A percentile compares a stretch with the other conserved stretches of the same genome.
These are phyloP conservation scores for Iphiclides podalirius DNA, from an alignment of 2,888 invertebrate species.

Conservation along the genomic window DNA sequence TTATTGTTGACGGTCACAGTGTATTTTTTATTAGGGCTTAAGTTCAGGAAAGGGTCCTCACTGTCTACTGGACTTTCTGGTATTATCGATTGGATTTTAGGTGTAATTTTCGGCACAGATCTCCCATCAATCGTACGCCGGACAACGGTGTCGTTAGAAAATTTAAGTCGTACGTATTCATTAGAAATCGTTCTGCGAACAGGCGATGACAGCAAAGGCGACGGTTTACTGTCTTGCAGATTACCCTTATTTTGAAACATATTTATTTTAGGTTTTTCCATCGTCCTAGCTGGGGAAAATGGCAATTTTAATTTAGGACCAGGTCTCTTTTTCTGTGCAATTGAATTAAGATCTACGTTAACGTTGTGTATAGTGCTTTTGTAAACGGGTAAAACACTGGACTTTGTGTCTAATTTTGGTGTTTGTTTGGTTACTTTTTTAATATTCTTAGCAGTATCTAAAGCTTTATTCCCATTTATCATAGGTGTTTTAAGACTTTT, in stretches of 20 bases:
- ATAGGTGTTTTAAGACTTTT: slow-evolving; percentile 56
- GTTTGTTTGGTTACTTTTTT: slow-evolving; percentile 45
- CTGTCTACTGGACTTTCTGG: slow-evolving; percentile 74
- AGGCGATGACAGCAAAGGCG: slow-evolving; percentile 61
- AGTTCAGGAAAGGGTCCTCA: slow-evolving; percentile 70
- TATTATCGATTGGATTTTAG: slow-evolving; percentile 75
- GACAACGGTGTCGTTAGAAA: slow-evolving; percentile 66
- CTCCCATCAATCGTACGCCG: slow-evolving; percentile 68
- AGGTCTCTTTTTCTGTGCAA: slow-evolving; percentile 52
- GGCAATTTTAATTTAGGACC: slow-evolving; percentile 65
- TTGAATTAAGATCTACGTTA: slow-evolving; percentile 47
- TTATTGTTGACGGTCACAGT: slow-evolving; percentile 74
- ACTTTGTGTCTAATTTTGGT: slow-evolving; percentile 47
- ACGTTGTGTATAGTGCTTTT: slow-evolving; percentile 53
- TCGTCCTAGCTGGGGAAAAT: slow-evolving; percentile 62
- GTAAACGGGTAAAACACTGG: slow-evolving; percentile 65
- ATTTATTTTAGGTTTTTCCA: slow-evolving; percentile 70
- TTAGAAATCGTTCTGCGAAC: slow-evolving; percentile 73
- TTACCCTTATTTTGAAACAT: slow-evolving; percentile 63
- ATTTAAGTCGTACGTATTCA: slow-evolving; percentile 72
- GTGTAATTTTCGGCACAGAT: slow-evolving; percentile 70
- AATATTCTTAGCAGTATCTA: slow-evolving; percentile 52
- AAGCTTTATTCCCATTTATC: slow-evolving; percentile 58
- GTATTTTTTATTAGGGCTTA: slow-evolving; percentile 77
- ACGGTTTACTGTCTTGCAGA: slow-evolving; percentile 52